Percentiles rank a stretch among this genome's conserved stretches.
Conservation (phyloP, 1,140 invertebrate genomes). For the Tigriopus japonicus region DNA sequence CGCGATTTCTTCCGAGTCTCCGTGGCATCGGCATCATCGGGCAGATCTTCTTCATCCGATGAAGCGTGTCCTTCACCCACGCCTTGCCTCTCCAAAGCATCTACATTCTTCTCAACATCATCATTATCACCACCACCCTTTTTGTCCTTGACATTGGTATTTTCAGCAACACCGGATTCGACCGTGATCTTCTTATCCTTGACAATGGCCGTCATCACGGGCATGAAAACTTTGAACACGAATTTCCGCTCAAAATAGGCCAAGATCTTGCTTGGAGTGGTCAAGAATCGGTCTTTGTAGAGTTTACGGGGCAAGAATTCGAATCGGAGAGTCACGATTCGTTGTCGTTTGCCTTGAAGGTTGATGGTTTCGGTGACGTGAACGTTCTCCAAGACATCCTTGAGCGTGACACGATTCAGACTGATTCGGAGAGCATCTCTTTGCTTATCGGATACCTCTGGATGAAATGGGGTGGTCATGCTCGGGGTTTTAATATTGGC, state of each 20-base stretch:
- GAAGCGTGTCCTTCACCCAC: neutral
- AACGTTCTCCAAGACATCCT: slow-evolving; percentile 55
- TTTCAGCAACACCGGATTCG: slow-evolving; percentile 16
- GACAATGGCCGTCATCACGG: slow-evolving; percentile 17
- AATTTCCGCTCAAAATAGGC: slow-evolving; percentile 29
- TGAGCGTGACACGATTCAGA: slow-evolving; percentile 52
- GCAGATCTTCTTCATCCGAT: slow-evolving; percentile 9
- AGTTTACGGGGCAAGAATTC: slow-evolving; percentile 47
- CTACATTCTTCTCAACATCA: slow-evolving; percentile 19
- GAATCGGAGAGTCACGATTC: slow-evolving; percentile 29
- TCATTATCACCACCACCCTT: slow-evolving; percentile 24
- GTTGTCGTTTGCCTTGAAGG: neutral
- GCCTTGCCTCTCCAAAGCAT: slow-evolving; percentile 1
- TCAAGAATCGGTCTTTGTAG: slow-evolving; percentile 46
- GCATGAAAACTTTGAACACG: slow-evolving; percentile 22
- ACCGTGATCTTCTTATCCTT: slow-evolving; percentile 10
- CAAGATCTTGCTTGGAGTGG: slow-evolving; percentile 44
- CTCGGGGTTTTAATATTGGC: slow-evolving; percentile 81
- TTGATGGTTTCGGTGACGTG: slow-evolving; percentile 30
- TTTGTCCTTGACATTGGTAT: slow-evolving; percentile 24
- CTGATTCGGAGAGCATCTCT: slow-evolving; percentile 45
- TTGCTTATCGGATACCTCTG: slow-evolving; percentile 26
- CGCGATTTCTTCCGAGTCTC: slow-evolving; percentile 1
- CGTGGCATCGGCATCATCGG: slow-evolving; percentile 14
- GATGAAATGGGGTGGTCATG: slow-evolving; percentile 71